Conservation (phyloP, 2,113 vertebrate species). For the Aix galericulata region DNA sequence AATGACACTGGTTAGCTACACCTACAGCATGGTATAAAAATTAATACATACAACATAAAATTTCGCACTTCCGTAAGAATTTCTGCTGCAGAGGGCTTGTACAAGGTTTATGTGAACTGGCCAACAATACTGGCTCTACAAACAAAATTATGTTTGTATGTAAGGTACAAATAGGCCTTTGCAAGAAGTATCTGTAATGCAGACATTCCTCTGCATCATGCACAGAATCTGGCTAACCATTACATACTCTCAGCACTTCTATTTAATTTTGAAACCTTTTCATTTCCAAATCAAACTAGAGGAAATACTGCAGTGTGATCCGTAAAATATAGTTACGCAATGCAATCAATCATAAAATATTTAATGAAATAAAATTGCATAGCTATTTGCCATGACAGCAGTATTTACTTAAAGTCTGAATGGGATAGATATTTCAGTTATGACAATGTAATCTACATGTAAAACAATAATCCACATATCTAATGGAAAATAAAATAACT, state of each 20-base stretch:
- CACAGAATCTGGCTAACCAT: neutral
- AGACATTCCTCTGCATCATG: neutral
- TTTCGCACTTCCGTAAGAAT: neutral
- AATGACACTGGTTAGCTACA: neutral
- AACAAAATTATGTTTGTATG: neutral
- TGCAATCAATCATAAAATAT: neutral
- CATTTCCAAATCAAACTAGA: neutral
- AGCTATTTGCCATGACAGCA: neutral
- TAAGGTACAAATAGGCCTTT: neutral
- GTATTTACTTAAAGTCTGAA: neutral
- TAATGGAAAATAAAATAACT: neutral
- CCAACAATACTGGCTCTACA: neutral
- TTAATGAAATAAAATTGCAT: neutral
- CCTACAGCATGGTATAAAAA: neutral
- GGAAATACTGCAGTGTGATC: neutral
- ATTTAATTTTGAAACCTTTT: neutral
- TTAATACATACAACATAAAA: accelerated
- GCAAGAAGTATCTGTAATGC: neutral
- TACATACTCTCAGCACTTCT: neutral
- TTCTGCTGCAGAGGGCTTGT: neutral
- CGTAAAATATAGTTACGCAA: neutral
- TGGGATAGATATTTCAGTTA: neutral
- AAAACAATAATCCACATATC: neutral
- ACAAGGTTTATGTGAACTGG: neutral
- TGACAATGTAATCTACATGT: neutral